Evolutionary conservation across 2,888 invertebrate species (phyloP).

Genomic region (Liopterus haemorrhoidalis): DNA sequence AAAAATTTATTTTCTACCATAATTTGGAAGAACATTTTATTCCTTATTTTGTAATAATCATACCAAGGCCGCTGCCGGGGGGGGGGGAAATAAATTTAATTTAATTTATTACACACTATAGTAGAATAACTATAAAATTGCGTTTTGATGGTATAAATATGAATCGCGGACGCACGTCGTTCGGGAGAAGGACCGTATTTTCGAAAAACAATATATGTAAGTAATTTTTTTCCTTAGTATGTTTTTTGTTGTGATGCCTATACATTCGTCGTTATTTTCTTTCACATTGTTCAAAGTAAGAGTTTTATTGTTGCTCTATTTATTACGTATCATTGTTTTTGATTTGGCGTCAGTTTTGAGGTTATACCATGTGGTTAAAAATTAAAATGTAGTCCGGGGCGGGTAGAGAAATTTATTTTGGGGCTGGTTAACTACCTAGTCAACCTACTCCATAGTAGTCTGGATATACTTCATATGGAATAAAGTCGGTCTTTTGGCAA

Average conservation of each 20-base stretch:
- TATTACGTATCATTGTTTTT: slow-evolving; percentile 21
- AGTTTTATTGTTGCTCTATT: slow-evolving; percentile 18
- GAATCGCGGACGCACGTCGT: not conserved
- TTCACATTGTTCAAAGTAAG: slow-evolving; percentile 2
- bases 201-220: not conserved
- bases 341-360: slow-evolving; percentile 24
- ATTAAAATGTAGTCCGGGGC: slow-evolving; percentile 19
- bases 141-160: no score
- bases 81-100: no score
- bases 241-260: slow-evolving; percentile 2
- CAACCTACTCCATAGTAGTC: slow-evolving; percentile 26
- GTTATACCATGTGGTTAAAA: slow-evolving; percentile 21
- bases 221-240: not conserved
- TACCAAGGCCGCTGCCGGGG: no score
- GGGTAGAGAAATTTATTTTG: slow-evolving; percentile 26
- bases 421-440: slow-evolving; percentile 27
- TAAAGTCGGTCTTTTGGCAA: slow-evolving; percentile 21
- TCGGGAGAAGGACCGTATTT: not conserved
- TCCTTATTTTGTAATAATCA: no score
- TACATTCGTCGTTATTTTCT: slow-evolving; percentile 4
- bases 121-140: no score
- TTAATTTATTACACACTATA: no score
- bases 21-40: no score
- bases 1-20: no score
- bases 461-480: slow-evolving; percentile 17